Conservation (phyloP, 2,113 vertebrate species). For the Lampris incognitus region DNA sequence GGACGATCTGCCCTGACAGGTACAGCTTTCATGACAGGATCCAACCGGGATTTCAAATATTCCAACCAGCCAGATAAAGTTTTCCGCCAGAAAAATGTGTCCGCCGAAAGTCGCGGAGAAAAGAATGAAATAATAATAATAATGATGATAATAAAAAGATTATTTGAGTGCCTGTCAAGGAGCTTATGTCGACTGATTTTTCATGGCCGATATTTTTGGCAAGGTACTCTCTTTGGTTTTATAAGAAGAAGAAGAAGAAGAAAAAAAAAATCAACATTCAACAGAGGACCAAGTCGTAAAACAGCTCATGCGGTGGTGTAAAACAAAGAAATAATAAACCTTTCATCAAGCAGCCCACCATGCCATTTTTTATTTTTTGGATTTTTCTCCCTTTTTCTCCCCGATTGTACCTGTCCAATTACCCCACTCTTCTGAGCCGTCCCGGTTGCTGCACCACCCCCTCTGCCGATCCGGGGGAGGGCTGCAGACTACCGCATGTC, state of each 20-base stretch:
- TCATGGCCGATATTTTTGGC: constrained; percentile 66
- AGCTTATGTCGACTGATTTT: constrained; percentile 76
- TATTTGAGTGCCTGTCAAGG: constrained; percentile 70
- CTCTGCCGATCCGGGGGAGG: no score
- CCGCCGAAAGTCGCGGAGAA: constrained; percentile 52
- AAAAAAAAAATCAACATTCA: constrained; percentile 31
- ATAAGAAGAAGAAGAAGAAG: no score
- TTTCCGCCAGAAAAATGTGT: constrained; percentile 66
- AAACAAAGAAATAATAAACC: no score
- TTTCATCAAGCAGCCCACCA: no score
- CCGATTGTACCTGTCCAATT: no score
- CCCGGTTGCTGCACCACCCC: no score
- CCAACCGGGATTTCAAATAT: constrained; percentile 79
- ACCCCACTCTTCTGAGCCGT: no score
- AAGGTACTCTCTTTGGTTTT: constrained; percentile 44
- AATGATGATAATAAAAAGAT: constrained; percentile 43
- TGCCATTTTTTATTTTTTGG: no score
- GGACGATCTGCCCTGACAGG: constrained; percentile 79
- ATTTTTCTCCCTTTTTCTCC: no score
- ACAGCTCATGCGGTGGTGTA: not conserved
- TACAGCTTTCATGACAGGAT: constrained; percentile 72
- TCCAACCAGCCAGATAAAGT: constrained; percentile 77
- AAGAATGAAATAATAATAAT: constrained; percentile 34
- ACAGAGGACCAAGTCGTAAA: constrained; percentile 36
- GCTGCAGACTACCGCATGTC: no score